Percentiles rank a stretch among this genome's conserved stretches.
These are phyloP conservation scores for Tragopan temminckii DNA, from an alignment of 2,797 vertebrate genomes.

Conservation along the genomic window DNA sequence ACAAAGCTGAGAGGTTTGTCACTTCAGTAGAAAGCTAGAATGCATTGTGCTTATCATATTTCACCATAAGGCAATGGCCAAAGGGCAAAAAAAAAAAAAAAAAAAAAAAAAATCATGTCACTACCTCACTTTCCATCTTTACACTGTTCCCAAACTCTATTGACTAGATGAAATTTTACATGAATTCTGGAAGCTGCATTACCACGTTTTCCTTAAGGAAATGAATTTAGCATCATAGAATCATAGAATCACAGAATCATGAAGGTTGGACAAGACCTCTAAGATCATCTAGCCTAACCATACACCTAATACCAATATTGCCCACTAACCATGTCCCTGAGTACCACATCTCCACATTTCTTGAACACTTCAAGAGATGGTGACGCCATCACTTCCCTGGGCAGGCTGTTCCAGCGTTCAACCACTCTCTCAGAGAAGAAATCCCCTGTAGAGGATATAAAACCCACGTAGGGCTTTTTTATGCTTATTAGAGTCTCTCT, in stretches of 20 bases:
- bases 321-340: too few species aligned
- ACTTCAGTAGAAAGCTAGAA: neutral
- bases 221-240: too few species aligned
- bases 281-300: too few species aligned
- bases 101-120: neutral
- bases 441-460: neutral
- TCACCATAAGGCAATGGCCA: neutral
- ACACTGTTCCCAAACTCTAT: neutral
- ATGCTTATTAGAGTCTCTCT: neutral
- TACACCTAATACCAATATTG: too few species aligned
- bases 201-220: neutral
- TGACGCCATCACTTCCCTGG: too few species aligned
- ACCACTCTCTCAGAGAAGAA: too few species aligned
- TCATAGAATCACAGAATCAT: too few species aligned
- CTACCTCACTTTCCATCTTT: neutral
- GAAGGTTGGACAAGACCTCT: too few species aligned
- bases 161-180: neutral
- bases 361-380: too few species aligned
- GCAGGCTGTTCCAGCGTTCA: too few species aligned
- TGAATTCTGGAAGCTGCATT: neutral
- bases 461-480: neutral
- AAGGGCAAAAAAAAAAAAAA: neutral
- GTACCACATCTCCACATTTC: too few species aligned
- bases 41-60: neutral
- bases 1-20: fast-evolving